These are phyloP conservation scores for Endotricha flammealis DNA, from an alignment of 2,888 invertebrate genomes.

Conservation along the genomic window DNA sequence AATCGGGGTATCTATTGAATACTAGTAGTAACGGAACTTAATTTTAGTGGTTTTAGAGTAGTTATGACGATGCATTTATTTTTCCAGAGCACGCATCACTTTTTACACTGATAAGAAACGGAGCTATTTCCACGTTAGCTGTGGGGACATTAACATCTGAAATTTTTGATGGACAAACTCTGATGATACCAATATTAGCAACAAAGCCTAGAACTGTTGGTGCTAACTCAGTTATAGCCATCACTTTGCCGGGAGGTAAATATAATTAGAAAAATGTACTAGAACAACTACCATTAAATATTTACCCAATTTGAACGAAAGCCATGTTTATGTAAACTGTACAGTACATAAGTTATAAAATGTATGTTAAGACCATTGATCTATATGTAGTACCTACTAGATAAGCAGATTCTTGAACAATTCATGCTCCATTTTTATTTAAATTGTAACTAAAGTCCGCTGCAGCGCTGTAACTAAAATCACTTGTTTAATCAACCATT, in stretches of 20 bases:
- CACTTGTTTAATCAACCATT: too few species aligned
- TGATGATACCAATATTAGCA: constrained; percentile 41
- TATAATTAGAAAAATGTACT: not conserved
- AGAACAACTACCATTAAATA: too few species aligned
- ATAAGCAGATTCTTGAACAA: too few species aligned
- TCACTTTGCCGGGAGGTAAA: constrained; percentile 51
- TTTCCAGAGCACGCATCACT: constrained; percentile 32
- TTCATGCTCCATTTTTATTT: too few species aligned
- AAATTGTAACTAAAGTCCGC: too few species aligned
- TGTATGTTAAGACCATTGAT: too few species aligned
- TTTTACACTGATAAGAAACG: constrained; percentile 29
- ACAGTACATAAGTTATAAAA: too few species aligned
- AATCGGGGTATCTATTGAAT: not conserved
- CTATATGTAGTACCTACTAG: too few species aligned
- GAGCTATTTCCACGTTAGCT: constrained; percentile 25
- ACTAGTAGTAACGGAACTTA: not conserved
- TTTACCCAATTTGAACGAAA: too few species aligned
- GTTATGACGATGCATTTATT: too few species aligned
- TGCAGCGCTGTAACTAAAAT: too few species aligned
- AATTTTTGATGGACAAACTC: constrained; percentile 29
- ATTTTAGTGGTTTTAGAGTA: not conserved
- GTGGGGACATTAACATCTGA: constrained; percentile 36
- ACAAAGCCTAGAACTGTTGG: constrained; percentile 51
- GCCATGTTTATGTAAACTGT: too few species aligned
- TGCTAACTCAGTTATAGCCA: constrained; percentile 42